phyloP scores from a whole-genome alignment of 2,888 invertebrate species.

The Erpobdella octoculata region DNA sequence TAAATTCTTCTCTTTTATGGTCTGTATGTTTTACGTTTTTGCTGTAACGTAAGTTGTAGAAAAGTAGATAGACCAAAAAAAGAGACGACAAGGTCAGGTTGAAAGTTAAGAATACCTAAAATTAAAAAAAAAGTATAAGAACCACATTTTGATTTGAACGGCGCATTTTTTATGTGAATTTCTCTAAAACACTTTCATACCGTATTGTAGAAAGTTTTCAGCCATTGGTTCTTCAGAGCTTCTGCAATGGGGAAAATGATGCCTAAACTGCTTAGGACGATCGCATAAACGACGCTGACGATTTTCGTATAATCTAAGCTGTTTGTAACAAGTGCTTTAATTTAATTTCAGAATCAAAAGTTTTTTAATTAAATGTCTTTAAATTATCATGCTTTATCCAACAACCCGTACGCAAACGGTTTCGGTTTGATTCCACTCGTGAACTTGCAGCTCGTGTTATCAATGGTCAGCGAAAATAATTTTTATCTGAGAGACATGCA shows the following conservation, averaged over 20 bases:
- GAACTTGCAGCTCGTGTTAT: too few relatives aligned
- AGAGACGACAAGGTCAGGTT: conserved; percentile 18
- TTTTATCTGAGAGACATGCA: too few relatives aligned
- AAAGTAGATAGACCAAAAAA: conserved; percentile 16
- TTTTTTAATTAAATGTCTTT: too few relatives aligned
- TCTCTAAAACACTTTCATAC: conserved; percentile 11
- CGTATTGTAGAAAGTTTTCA: conserved; percentile 23
- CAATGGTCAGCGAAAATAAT: too few relatives aligned
- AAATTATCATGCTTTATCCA: too few relatives aligned
- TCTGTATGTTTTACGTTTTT: conserved; percentile 6
- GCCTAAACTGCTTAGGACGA: conserved; percentile 26
- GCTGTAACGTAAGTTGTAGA: neutral
- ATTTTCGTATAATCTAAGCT: conserved; percentile 17
- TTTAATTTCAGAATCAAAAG: too few relatives aligned
- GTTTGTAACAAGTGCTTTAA: neutral
- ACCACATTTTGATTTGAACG: too few relatives aligned
- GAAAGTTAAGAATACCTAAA: conserved; percentile 19
- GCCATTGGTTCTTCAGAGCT: conserved; percentile 31
- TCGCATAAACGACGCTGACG: conserved; percentile 27
- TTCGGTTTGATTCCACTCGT: too few relatives aligned
- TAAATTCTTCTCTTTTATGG: neutral
- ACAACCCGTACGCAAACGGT: too few relatives aligned
- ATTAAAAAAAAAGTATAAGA: too few relatives aligned
- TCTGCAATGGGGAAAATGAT: conserved; percentile 31
- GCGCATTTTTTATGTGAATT: neutral